These are phyloP conservation scores for Spisula subtruncata DNA, from an alignment of 2,888 invertebrate species.

Conservation along the genomic window DNA sequence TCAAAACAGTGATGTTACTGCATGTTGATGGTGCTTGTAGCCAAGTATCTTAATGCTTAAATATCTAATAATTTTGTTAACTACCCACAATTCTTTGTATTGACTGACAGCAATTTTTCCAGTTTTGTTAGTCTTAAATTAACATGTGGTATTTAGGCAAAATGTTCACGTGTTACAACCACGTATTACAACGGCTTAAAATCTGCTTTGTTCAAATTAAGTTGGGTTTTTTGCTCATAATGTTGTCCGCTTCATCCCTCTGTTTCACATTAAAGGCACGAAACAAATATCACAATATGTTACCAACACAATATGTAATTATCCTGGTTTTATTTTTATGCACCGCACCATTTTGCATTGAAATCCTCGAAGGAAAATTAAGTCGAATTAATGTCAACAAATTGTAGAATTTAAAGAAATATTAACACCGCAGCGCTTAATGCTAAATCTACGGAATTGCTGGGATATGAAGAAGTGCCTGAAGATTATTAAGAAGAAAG, in stretches of 20 bases:
- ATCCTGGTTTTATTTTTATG: background rate
- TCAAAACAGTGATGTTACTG: background rate
- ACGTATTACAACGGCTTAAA: constrained; percentile 1
- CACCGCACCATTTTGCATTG: background rate
- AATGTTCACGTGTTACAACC: background rate
- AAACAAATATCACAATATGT: background rate
- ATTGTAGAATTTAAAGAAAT: background rate
- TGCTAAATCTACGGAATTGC: background rate
- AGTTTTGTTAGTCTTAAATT: background rate
- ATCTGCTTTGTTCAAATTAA: constrained; percentile 24
- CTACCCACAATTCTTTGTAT: background rate
- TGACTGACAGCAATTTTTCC: background rate
- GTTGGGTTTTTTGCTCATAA: constrained; percentile 13
- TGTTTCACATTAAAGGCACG: background rate
- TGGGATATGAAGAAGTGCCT: background rate
- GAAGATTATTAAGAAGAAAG: background rate
- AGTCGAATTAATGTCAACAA: constrained; percentile 6
- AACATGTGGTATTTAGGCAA: background rate
- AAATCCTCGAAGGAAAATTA: background rate
- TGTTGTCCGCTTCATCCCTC: background rate
- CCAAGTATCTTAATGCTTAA: background rate
- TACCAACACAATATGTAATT: background rate
- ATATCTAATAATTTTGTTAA: constrained; percentile 3
- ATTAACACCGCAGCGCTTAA: background rate
- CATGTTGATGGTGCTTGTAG: background rate